Percentiles rank a stretch among this genome's conserved stretches.
Evolutionary conservation across 2,888 invertebrate species (phyloP).

Genomic region (Drosophila mercatorum): DNA sequence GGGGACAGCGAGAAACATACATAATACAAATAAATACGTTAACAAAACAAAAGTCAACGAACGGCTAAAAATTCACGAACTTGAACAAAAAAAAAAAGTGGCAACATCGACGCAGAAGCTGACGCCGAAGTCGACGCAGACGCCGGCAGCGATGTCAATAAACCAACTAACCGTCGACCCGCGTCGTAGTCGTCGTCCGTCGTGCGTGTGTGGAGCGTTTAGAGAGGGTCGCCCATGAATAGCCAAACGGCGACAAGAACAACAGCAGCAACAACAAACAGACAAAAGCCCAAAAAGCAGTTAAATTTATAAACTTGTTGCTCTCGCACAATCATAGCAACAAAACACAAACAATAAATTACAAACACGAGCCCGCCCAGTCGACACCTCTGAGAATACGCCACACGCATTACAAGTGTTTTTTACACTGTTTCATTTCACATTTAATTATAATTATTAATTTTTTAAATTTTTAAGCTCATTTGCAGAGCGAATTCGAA

Average conservation of each 20-base stretch:
- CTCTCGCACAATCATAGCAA: constrained; percentile 27
- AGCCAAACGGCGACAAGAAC: constrained; percentile 38
- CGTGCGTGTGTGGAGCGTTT: constrained; percentile 39
- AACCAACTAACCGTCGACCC: constrained; percentile 71
- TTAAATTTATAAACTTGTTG: constrained; percentile 60
- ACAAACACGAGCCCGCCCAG: constrained; percentile 13
- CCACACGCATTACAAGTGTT: neutral
- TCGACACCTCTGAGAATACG: neutral
- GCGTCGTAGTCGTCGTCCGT: constrained; percentile 13
- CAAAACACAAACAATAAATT: constrained; percentile 28
- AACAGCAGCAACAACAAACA: constrained; percentile 11
- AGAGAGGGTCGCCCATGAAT: constrained; percentile 56
- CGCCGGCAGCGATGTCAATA: constrained; percentile 69
- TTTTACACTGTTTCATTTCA: too few relatives aligned
- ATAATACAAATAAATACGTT: constrained; percentile 57
- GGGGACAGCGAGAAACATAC: constrained; percentile 35
- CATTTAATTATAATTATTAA: neutral
- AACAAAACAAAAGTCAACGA: constrained; percentile 74
- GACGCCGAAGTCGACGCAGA: constrained; percentile 19
- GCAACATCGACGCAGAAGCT: constrained; percentile 36
- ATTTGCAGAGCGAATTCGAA: neutral
- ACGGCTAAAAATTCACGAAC: constrained; percentile 81
- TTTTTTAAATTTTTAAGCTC: neutral
- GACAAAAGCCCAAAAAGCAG: constrained; percentile 40
- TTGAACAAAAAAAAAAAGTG: constrained; percentile 65